A percentile compares a stretch with the other conserved stretches of the same genome.
Conservation (phyloP, 1,140 invertebrate species). For the Gryon sp. region DNA sequence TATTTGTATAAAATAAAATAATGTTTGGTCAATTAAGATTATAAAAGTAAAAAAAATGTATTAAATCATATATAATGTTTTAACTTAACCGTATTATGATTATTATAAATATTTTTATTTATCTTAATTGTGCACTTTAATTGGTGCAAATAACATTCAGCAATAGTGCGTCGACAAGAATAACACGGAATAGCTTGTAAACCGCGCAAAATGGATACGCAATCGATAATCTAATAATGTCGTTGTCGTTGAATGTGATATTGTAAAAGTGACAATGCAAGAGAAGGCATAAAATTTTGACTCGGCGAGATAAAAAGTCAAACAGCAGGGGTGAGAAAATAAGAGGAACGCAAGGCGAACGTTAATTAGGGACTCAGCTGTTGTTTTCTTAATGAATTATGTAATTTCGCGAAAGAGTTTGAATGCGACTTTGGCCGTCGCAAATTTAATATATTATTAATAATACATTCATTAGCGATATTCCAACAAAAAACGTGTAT, state of each 20-base stretch:
- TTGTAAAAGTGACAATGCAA: conserved; percentile 30
- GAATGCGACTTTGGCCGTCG: background rate
- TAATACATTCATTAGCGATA: conserved; percentile 33
- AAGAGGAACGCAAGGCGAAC: no score
- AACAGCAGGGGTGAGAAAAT: no score
- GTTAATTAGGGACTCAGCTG: conserved; percentile 7
- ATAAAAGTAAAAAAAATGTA: no score
- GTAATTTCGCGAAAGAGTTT: conserved; percentile 7
- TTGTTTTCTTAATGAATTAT: conserved; percentile 21
- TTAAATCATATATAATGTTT: no score
- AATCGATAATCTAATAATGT: conserved; percentile 57
- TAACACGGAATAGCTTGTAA: conserved; percentile 29
- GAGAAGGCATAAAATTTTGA: conserved; percentile 19
- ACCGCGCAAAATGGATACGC: conserved; percentile 36
- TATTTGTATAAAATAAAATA: no score
- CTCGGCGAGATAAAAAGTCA: no score
- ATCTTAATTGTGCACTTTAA: no score
- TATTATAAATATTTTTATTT: no score
- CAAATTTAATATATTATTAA: conserved; percentile 50
- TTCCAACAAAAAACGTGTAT: conserved; percentile 17
- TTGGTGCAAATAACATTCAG: no score
- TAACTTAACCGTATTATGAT: no score
- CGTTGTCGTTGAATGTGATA: conserved; percentile 17
- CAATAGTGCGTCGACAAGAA: no score
- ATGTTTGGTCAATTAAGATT: no score